phyloP scores from a whole-genome alignment of 2,797 vertebrate species.

The Thunnus albacares region DNA sequence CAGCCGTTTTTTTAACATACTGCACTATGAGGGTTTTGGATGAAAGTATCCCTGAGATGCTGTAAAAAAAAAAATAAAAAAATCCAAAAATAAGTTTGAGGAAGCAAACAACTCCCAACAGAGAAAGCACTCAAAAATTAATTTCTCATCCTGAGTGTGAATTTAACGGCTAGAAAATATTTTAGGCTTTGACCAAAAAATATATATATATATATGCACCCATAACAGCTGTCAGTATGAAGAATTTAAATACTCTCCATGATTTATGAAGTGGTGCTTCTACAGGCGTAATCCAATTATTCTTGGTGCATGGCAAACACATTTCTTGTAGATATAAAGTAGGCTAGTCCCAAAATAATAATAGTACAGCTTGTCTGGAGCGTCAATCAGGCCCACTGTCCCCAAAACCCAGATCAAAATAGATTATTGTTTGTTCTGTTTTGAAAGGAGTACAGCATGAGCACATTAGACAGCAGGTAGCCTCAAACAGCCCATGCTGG shows the following conservation, averaged over 20 bases:
- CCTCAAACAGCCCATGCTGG: slow-evolving; percentile 57
- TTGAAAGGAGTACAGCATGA: slow-evolving; percentile 31
- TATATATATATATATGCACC: background rate
- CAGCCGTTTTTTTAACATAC: slow-evolving; percentile 34
- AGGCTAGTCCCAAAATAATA: slow-evolving; percentile 44
- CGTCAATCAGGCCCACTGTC: slow-evolving; percentile 48
- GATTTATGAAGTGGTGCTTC: slow-evolving; percentile 43
- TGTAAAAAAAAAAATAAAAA: slow-evolving; percentile 20
- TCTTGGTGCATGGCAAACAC: background rate
- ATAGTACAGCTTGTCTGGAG: slow-evolving; percentile 3
- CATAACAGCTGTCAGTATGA: slow-evolving; percentile 58
- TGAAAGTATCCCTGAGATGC: slow-evolving; percentile 54
- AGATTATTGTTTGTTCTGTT: slow-evolving; percentile 55
- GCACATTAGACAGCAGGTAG: slow-evolving; percentile 59
- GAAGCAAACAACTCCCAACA: slow-evolving; percentile 56
- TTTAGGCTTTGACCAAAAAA: slow-evolving; percentile 33
- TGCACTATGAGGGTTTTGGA: slow-evolving; percentile 47
- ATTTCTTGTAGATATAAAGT: slow-evolving; percentile 35
- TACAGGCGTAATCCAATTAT: slow-evolving; percentile 20
- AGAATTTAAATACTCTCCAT: slow-evolving; percentile 43
- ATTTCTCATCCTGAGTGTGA: slow-evolving; percentile 55
- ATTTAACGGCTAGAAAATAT: slow-evolving; percentile 56
- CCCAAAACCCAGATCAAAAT: slow-evolving; percentile 65
- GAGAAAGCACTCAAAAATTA: slow-evolving; percentile 49
- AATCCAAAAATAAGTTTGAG: slow-evolving; percentile 42